Evolutionary conservation across 2,113 vertebrate species (phyloP).

Genomic region (Eleginops maclovinus): DNA sequence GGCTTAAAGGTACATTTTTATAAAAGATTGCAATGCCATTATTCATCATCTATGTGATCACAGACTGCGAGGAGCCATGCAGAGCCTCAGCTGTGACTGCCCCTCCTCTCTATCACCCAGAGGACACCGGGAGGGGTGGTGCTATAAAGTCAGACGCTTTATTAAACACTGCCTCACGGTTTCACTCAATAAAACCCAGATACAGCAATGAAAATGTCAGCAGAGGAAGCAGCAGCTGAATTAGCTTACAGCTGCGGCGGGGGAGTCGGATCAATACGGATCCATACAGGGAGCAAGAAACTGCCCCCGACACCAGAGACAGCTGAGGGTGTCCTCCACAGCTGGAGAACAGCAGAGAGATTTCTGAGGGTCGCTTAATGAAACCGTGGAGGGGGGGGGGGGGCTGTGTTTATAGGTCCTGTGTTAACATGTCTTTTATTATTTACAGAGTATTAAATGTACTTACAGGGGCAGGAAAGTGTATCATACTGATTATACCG

Average conservation of each 20-base stretch:
- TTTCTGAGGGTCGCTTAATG: background rate
- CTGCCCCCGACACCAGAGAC: slow-evolving; percentile 55
- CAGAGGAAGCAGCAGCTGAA: slow-evolving; percentile 51
- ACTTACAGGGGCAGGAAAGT: background rate
- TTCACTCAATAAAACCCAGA: slow-evolving; percentile 56
- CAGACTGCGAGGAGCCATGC: background rate
- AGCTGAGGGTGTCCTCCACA: background rate
- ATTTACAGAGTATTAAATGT: no score
- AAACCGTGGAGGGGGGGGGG: no score
- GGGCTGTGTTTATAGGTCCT: no score
- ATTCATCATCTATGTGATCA: no score
- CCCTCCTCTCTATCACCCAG: background rate
- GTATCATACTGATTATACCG: no score
- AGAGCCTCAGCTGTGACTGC: background rate
- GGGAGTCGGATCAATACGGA: slow-evolving; percentile 64
- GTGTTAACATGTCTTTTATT: no score
- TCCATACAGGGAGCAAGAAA: slow-evolving; percentile 67
- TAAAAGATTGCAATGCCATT: background rate
- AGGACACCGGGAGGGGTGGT: slow-evolving; percentile 23
- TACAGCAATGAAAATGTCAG: slow-evolving; percentile 72
- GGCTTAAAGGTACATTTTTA: background rate
- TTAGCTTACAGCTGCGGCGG: slow-evolving; percentile 66
- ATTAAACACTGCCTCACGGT: slow-evolving; percentile 46
- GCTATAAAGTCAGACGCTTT: slow-evolving; percentile 5
- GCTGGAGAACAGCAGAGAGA: background rate